Conservation (phyloP, 2,888 invertebrate genomes). For the Pandemis heparana region DNA sequence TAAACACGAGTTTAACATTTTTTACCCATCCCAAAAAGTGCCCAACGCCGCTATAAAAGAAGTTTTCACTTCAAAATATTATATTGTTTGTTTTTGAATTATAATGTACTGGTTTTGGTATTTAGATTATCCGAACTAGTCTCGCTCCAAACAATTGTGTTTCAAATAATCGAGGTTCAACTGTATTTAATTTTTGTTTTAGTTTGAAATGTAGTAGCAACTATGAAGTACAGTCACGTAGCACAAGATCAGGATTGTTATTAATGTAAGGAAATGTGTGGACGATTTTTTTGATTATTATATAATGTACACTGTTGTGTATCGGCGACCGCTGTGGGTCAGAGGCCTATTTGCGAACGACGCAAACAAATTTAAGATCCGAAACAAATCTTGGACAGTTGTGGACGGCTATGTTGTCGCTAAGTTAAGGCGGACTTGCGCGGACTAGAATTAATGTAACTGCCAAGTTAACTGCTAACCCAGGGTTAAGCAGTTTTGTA, state of each 20-base stretch:
- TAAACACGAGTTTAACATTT: too few relatives aligned
- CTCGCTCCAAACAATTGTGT: too few relatives aligned
- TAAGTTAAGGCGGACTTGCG: neutral
- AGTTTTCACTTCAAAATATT: too few relatives aligned
- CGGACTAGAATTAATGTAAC: too few relatives aligned
- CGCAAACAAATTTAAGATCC: slow-evolving; percentile 15
- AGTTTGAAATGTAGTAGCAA: slow-evolving; percentile 11
- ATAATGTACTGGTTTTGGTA: too few relatives aligned
- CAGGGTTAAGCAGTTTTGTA: too few relatives aligned
- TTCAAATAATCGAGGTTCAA: too few relatives aligned
- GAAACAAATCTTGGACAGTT: neutral
- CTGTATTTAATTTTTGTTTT: neutral
- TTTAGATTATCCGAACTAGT: too few relatives aligned
- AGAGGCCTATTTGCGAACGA: slow-evolving; percentile 24
- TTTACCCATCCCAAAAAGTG: too few relatives aligned
- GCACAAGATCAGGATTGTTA: slow-evolving; percentile 38
- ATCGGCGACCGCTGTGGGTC: slow-evolving; percentile 20
- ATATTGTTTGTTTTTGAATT: too few relatives aligned
- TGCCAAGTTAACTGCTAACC: too few relatives aligned
- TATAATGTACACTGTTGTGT: slow-evolving; percentile 31
- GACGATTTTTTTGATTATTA: slow-evolving; percentile 19
- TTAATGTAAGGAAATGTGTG: slow-evolving; percentile 24
- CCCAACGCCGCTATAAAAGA: too few relatives aligned
- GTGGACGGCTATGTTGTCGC: slow-evolving; percentile 17
- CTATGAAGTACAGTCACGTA: slow-evolving; percentile 40